Conservation (phyloP, 2,113 vertebrate genomes). For the Gadus chalcogrammus region DNA sequence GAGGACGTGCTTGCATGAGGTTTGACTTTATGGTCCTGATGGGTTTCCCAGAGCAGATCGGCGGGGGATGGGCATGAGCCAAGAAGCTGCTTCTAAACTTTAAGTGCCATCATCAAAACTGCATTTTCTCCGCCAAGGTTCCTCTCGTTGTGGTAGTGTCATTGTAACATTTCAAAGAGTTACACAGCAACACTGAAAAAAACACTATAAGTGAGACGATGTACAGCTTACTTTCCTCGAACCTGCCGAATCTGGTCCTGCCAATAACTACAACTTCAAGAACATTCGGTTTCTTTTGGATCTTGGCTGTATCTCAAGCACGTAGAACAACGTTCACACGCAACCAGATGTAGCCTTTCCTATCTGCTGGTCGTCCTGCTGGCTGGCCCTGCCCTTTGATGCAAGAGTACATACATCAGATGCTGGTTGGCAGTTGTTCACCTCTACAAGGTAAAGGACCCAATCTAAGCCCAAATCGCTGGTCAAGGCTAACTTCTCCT, state of each 20-base stretch:
- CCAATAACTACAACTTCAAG: too few relatives aligned
- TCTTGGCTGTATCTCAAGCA: too few relatives aligned
- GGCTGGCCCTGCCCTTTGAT: conserved; percentile 41
- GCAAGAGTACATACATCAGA: conserved; percentile 27
- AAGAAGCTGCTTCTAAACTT: conserved; percentile 41
- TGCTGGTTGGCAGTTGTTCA: conserved; percentile 30
- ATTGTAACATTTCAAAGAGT: too few relatives aligned
- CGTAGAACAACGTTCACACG: conserved; percentile 6
- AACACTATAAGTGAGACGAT: too few relatives aligned
- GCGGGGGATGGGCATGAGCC: conserved; percentile 42
- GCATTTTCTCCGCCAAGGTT: conserved; percentile 1
- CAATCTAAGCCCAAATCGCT: conserved; percentile 54
- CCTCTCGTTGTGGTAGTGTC: too few relatives aligned
- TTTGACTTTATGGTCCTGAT: conserved; percentile 67
- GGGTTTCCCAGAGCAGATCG: conserved; percentile 67
- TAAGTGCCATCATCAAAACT: conserved; percentile 21
- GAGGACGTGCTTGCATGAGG: conserved; percentile 65
- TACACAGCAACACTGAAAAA: too few relatives aligned
- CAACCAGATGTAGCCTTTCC: conserved; percentile 50
- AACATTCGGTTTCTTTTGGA: too few relatives aligned
- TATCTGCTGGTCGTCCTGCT: conserved; percentile 43
- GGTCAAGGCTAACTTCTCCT: conserved; percentile 63
- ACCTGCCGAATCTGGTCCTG: too few relatives aligned
- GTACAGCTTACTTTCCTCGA: too few relatives aligned
- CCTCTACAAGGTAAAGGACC: conserved; percentile 54